These are phyloP conservation scores for Phrynocephalus vlangalii DNA, from an alignment of 2,797 vertebrate genomes.

Conservation along the genomic window DNA sequence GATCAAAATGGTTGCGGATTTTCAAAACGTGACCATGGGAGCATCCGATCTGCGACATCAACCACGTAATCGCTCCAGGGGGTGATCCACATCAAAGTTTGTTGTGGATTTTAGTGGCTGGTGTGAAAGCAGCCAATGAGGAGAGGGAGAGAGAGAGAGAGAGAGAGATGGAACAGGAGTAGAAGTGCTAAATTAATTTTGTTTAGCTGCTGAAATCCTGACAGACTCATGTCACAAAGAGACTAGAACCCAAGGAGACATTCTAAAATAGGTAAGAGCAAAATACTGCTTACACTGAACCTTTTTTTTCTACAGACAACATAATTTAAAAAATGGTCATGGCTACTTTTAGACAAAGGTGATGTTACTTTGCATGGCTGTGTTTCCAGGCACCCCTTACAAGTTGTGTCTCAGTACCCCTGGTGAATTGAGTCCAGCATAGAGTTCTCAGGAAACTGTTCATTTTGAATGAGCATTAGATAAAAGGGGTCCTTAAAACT, in stretches of 20 bases:
- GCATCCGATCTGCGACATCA: too few species aligned
- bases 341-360: not conserved
- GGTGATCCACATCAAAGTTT: too few species aligned
- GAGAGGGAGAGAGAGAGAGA: too few species aligned
- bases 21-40: too few species aligned
- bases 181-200: not conserved
- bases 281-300: too few species aligned
- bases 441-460: conserved; percentile 26
- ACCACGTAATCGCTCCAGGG: too few species aligned
- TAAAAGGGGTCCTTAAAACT: conserved; percentile 2
- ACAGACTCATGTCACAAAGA: not conserved
- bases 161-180: not conserved
- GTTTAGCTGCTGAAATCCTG: not conserved
- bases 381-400: not conserved
- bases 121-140: not conserved
- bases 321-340: not conserved
- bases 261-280: not conserved
- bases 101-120: too few species aligned
- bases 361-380: not conserved
- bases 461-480: conserved; percentile 41
- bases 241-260: not conserved
- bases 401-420: not conserved
- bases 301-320: too few species aligned
- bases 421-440: conserved; percentile 6
- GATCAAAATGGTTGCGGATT: too few species aligned